These are phyloP conservation scores for Aegotheles bennettii DNA, from an alignment of 2,113 vertebrate species.

Conservation along the genomic window DNA sequence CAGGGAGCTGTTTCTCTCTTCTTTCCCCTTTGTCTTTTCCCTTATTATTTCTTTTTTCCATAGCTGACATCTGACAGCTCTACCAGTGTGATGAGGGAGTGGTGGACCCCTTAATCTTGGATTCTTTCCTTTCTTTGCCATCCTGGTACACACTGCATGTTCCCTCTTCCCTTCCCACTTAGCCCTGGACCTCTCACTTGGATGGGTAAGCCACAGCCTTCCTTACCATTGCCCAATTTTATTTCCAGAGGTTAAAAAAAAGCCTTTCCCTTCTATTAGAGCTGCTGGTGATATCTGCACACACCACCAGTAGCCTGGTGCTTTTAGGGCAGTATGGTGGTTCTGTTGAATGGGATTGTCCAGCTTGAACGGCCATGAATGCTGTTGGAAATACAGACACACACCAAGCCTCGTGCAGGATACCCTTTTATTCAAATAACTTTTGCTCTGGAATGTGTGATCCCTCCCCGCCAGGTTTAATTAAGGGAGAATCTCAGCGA, in stretches of 20 bases:
- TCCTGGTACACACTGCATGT: rapidly evolving
- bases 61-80: neutral
- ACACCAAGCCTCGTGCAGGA: neutral
- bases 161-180: neutral
- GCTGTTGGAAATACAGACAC: neutral
- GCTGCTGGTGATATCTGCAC: neutral
- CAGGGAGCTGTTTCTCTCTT: neutral
- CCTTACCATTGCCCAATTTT: neutral
- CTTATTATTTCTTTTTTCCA: neutral
- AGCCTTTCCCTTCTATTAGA: neutral
- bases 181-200: neutral
- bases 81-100: neutral
- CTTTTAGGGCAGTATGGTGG: neutral
- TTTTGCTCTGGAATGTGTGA: conserved; percentile 42
- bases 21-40: neutral
- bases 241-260: neutral
- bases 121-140: neutral
- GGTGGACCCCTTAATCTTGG: rapidly evolving
- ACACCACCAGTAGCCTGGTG: neutral
- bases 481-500: neutral
- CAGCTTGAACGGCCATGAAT: neutral
- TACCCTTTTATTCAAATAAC: conserved; percentile 33
- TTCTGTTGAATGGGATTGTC: neutral
- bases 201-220: neutral
- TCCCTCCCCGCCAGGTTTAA: conserved; percentile 29